A percentile compares a stretch with the other conserved stretches of the same genome.
These are phyloP conservation scores for Pristionchus japonicus DNA, from an alignment of 2,888 invertebrate species.

Conservation along the genomic window DNA sequence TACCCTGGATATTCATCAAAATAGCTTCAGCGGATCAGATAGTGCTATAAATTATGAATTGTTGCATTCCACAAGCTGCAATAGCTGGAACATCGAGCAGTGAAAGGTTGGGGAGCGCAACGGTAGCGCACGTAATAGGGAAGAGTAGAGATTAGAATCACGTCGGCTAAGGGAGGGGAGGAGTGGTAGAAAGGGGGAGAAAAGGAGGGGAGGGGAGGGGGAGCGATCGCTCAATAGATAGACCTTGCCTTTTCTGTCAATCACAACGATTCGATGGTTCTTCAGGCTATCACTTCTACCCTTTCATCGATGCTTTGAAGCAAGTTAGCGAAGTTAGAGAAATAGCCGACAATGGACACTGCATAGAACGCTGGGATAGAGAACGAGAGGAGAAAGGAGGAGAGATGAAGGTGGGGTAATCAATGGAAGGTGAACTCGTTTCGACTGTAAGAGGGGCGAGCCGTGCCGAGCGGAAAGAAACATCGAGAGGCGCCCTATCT, in stretches of 20 bases:
- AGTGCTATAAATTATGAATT: no score
- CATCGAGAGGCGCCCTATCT: neutral
- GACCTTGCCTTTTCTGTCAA: neutral
- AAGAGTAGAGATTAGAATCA: constrained; percentile 19
- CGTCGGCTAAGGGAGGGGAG: constrained; percentile 4
- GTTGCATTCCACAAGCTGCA: neutral
- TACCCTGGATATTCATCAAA: no score
- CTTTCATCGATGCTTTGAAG: neutral
- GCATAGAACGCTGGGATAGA: neutral
- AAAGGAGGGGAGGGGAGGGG: neutral
- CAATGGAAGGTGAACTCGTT: constrained; percentile 2
- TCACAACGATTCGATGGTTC: neutral
- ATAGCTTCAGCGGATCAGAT: no score
- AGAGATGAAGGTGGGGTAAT: constrained; percentile 29
- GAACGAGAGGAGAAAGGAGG: neutral
- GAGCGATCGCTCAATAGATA: neutral
- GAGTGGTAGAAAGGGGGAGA: neutral
- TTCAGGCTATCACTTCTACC: neutral
- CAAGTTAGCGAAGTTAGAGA: neutral
- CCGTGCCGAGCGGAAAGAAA: neutral
- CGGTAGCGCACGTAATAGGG: neutral
- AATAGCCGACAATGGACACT: no score
- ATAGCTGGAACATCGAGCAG: neutral
- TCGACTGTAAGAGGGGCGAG: neutral
- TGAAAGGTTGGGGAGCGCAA: neutral